These are phyloP conservation scores for Ruditapes philippinarum DNA, from an alignment of 1,140 invertebrate genomes.

Conservation along the genomic window DNA sequence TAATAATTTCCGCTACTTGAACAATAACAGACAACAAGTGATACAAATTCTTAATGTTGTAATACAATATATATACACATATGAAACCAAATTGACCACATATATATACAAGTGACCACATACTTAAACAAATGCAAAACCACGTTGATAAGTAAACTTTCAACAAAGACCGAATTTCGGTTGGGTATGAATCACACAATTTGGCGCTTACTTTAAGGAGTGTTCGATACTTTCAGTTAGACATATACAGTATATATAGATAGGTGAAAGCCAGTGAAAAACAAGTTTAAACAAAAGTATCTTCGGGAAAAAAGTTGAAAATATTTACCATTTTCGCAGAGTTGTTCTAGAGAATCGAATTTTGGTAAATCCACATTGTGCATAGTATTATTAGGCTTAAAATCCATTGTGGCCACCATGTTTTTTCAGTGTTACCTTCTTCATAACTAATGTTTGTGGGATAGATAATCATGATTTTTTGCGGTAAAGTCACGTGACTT, in stretches of 20 bases:
- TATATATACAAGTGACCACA: not conserved
- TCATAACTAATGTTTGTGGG: conserved; percentile 25
- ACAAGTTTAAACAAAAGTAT: too few relatives aligned
- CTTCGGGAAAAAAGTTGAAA: not conserved
- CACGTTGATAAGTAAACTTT: not conserved
- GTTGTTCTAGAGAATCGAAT: conserved; percentile 52
- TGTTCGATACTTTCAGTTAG: not conserved
- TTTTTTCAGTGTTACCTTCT: conserved; percentile 48
- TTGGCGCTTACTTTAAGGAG: not conserved
- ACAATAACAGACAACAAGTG: not conserved
- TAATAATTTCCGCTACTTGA: not conserved
- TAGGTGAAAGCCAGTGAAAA: too few relatives aligned
- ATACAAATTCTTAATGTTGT: not conserved
- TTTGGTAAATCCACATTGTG: conserved; percentile 60
- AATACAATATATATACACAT: not conserved
- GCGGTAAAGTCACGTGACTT: conserved; percentile 30
- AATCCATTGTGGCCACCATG: conserved; percentile 56
- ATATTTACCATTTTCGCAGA: conserved; percentile 42
- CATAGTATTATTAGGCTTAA: conserved; percentile 25
- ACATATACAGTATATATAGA: too few relatives aligned
- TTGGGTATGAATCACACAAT: not conserved
- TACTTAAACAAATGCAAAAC: not conserved
- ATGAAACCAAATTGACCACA: conserved; percentile 7
- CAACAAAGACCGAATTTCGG: not conserved
- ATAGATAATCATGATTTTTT: conserved; percentile 46